These are phyloP conservation scores for Brachionus angularis DNA, from an alignment of 1,140 invertebrate genomes.

Conservation along the genomic window DNA sequence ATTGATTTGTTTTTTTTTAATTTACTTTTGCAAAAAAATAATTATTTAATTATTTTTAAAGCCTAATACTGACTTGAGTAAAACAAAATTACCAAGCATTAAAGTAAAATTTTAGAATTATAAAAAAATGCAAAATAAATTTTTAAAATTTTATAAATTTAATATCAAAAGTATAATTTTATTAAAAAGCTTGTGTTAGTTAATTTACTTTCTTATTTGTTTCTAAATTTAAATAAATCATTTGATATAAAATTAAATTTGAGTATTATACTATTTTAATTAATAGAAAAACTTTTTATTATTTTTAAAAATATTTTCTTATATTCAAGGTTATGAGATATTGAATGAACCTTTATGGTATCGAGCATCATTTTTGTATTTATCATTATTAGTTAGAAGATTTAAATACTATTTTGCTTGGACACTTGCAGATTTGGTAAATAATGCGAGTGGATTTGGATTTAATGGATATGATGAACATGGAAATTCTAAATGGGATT, in stretches of 20 bases:
- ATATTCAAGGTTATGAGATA: background rate
- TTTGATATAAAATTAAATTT: background rate
- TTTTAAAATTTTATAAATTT: background rate
- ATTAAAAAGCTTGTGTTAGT: background rate
- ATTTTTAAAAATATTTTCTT: background rate
- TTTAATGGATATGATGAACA: slow-evolving; percentile 72
- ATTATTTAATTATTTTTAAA: background rate
- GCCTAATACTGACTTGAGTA: background rate
- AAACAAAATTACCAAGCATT: background rate
- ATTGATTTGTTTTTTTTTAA: no score
- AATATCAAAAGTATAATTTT: background rate
- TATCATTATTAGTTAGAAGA: slow-evolving; percentile 64
- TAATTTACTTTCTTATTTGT: no score
- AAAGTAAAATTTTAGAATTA: background rate
- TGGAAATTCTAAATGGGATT: slow-evolving; percentile 73
- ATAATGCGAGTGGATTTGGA: slow-evolving; percentile 85
- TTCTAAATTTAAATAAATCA: background rate
- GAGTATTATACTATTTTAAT: background rate
- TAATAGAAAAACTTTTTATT: background rate
- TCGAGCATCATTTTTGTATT: slow-evolving; percentile 14
- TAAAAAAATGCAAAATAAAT: background rate
- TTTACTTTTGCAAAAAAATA: background rate
- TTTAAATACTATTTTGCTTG: slow-evolving; percentile 95
- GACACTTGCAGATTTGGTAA: slow-evolving; percentile 79
- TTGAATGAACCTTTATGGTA: background rate